Base-by-base conservation (phyloP, 2,888 invertebrate genomes). In the Heliconius sara region DNA sequence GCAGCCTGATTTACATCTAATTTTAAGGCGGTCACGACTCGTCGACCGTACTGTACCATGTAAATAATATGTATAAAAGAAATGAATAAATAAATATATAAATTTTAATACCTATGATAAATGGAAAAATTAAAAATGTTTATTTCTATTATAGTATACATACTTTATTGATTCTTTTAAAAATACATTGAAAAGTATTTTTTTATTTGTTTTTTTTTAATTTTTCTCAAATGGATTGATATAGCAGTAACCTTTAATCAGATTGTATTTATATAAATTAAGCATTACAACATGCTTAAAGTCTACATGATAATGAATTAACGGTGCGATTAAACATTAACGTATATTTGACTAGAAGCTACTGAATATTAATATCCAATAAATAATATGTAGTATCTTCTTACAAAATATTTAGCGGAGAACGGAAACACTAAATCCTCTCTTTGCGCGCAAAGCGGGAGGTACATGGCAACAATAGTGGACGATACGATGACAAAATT, bases 281-380 rank as follows among this genome's bases (percentile, higher is more conserved):
- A 90, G 90, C 89, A 92, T 92, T 89, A 92, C 88, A 88, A 87
- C 87, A 84, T 89, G 89, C 89, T 88, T 84, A 84, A 89, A 87
- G 87, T 88, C 89, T 89, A 91, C 90, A 89, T 87, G 85, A 85
- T 88, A 88, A 87, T 86, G 52, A 71, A 87, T 86, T 84, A 84
- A 87, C 83, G 82, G 80, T 84, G 85, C 85, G 84, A 84, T 84
- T 83, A 84, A 84, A 84, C 83, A 71, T 72, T 52, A 27, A 78
- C 47, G 78, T 77, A 52, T 27, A 12, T 65, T 65, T 2, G 16
- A 65, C 65, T 16, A 27, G 27, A 65, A 65, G 65, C 27, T 65
- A 65, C 5, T 27, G 27, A 6, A 27, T 6, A 65, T 16, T 6
- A 16, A 16, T 52, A 47, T 39, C 1, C 16, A 52, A 19, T 19